Evolutionary conservation across 2,797 vertebrate species (phyloP).

Genomic region (Enteromius fasciolatus): DNA sequence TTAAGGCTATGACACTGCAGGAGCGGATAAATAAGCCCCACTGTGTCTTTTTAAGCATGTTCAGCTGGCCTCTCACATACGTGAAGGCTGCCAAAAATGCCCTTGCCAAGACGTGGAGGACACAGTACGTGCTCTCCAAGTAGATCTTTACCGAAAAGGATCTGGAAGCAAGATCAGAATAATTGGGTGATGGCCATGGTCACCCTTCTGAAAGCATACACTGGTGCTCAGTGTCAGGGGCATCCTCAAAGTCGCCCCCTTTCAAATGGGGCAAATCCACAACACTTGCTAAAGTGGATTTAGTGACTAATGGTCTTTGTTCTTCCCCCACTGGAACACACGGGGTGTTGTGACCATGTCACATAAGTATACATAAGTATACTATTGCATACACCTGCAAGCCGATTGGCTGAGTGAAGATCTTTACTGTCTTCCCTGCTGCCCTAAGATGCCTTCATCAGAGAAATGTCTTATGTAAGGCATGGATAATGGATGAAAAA

Average conservation of each 20-base stretch:
- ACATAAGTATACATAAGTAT: slow-evolving; percentile 52
- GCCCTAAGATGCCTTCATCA: slow-evolving; percentile 67
- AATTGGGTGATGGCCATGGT: slow-evolving; percentile 70
- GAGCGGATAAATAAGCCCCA: slow-evolving; percentile 62
- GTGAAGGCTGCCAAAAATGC: slow-evolving; percentile 69
- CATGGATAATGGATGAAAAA: slow-evolving; percentile 75
- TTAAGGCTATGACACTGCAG: slow-evolving; percentile 56
- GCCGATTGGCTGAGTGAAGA: slow-evolving; percentile 61
- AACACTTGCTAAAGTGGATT: slow-evolving; percentile 34
- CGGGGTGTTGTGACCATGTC: slow-evolving; percentile 43
- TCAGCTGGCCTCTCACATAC: slow-evolving; percentile 69
- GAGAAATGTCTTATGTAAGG: slow-evolving; percentile 74
- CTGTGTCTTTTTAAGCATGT: slow-evolving; percentile 66
- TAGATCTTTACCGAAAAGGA: slow-evolving; percentile 77
- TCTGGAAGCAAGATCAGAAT: slow-evolving; percentile 75
- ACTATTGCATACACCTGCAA: slow-evolving; percentile 61
- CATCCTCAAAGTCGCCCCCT: slow-evolving; percentile 68
- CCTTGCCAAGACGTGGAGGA: slow-evolving; percentile 72
- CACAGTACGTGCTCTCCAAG: slow-evolving; percentile 69
- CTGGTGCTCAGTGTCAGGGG: slow-evolving; percentile 70
- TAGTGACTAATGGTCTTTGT: slow-evolving; percentile 60
- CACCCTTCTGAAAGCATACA: slow-evolving; percentile 72
- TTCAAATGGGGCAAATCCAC: slow-evolving; percentile 54
- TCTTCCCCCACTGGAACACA: slow-evolving; percentile 50
- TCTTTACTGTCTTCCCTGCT: slow-evolving; percentile 64